phyloP scores from a whole-genome alignment of 2,797 vertebrate genomes.

The Neoniphon sammara region DNA sequence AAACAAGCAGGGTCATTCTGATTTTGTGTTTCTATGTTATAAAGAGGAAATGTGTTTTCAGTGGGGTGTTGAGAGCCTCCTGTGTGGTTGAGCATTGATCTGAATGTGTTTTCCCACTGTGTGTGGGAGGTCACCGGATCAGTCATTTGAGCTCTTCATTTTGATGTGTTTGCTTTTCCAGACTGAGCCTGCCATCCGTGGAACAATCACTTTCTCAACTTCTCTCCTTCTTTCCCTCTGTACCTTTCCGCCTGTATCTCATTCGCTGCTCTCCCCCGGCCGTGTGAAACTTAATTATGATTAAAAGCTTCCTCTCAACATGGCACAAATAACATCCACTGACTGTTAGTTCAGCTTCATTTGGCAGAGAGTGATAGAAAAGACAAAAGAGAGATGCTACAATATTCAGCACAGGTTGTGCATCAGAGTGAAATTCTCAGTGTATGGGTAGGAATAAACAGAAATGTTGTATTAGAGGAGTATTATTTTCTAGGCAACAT shows the following conservation, averaged over 20 bases:
- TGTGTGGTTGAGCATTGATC: constrained; percentile 76
- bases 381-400: too few species aligned
- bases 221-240: constrained; percentile 13
- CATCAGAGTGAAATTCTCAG: too few species aligned
- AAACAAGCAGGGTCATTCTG: background rate
- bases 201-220: constrained; percentile 67
- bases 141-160: constrained; percentile 84
- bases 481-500: too few species aligned
- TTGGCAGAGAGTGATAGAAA: too few species aligned
- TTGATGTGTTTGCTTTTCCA: constrained; percentile 84
- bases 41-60: constrained; percentile 43
- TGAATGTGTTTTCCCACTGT: constrained; percentile 65
- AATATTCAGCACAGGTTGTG: too few species aligned
- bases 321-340: background rate
- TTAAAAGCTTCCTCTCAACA: constrained; percentile 11
- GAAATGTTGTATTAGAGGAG: too few species aligned
- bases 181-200: constrained; percentile 70
- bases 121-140: constrained; percentile 72
- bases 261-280: constrained; percentile 12
- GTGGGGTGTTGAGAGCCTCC: constrained; percentile 34
- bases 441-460: too few species aligned
- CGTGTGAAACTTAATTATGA: constrained; percentile 21
- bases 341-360: background rate
- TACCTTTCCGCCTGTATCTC: constrained; percentile 33
- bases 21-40: constrained; percentile 32